Base-by-base conservation (phyloP, 1,140 invertebrate species). In the Zaprionus africanus region DNA sequence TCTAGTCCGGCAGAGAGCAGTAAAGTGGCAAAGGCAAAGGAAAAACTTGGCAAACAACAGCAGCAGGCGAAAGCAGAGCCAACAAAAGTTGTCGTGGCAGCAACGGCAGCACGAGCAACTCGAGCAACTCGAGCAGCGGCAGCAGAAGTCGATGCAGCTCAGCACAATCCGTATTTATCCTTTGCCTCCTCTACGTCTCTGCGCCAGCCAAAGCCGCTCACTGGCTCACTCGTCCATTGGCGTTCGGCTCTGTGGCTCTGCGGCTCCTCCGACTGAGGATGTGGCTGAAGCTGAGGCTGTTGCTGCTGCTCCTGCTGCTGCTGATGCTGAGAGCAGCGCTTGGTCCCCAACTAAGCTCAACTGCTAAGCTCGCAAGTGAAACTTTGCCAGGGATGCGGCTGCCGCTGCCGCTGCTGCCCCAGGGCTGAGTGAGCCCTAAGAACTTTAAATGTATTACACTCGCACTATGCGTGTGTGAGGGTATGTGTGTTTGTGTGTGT, bases 21-120 rank as follows among this genome's bases (percentile, higher is more conserved):
- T 63, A 85, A 78, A 87, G 80, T 80, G 72, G 80, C 81, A 57
- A 60, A 79, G 61, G 67, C 51, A 73, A 73, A 79, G 75, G n/a
- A 78, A 75, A 78, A 87, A 88, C 81, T 88, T 88, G 70, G 84
- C 80, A 88, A 86, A 87, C 82, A 86, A 86, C 83, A 78, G 59
- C 38, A 36, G 54, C 46, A 62, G 51, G 5, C 59, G 54, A 22
- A 51, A 77, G 46, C 46, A 49, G 38, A 63, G 66, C 46, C 58
- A 74, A 57, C 75, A 83, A 88, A 88, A 73, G 78, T 78, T 78
- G 73, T 68, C 61, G 59, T 43, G 72, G 66, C 49, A 49, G 7
- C 54, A 22, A 59, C 36, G 38, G 41, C 58, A 61, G 60, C 67
- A 65, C 69, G 36, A 53, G 49, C n/a, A 80, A 38, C 56, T 19